phyloP scores from a whole-genome alignment of 2,797 vertebrate species.

The Triplophysa yarkandensis region DNA sequence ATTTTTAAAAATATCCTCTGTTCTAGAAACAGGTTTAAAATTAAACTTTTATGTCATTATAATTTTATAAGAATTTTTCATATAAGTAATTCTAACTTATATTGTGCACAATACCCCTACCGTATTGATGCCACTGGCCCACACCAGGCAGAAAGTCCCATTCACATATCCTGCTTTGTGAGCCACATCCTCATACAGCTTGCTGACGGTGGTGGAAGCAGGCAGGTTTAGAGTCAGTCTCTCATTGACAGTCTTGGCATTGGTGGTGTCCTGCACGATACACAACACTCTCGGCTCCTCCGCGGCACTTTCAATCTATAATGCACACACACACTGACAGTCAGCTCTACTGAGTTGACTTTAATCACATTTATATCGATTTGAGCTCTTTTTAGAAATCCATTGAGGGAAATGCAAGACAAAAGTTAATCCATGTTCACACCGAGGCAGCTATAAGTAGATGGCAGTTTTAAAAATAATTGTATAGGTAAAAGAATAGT shows the following conservation, averaged over 20 bases:
- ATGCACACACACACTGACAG: neutral
- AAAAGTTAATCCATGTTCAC: neutral
- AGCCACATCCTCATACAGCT: constrained; percentile 89
- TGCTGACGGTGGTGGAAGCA: constrained; percentile 88
- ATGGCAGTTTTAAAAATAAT: constrained; percentile 3
- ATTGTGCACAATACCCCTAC: constrained; percentile 70
- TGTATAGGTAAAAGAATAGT: too few species aligned
- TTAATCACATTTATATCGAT: constrained; percentile 9
- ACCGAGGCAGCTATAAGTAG: neutral
- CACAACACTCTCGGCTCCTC: constrained; percentile 97
- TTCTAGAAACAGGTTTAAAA: too few species aligned
- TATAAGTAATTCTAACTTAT: too few species aligned
- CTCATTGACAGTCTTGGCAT: constrained; percentile 88
- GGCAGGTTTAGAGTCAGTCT: constrained; percentile 93
- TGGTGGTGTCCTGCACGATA: constrained; percentile 97
- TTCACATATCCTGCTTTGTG: constrained; percentile 91
- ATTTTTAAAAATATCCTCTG: too few species aligned
- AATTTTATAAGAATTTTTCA: too few species aligned
- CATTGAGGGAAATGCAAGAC: neutral
- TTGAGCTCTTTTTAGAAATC: neutral
- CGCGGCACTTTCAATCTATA: constrained; percentile 95
- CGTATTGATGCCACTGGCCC: constrained; percentile 79
- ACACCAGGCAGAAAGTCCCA: constrained; percentile 88
- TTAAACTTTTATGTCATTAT: too few species aligned
- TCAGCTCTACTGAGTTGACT: neutral